These are phyloP conservation scores for Lithophane ornitopus DNA, from an alignment of 2,888 invertebrate species.

Conservation along the genomic window DNA sequence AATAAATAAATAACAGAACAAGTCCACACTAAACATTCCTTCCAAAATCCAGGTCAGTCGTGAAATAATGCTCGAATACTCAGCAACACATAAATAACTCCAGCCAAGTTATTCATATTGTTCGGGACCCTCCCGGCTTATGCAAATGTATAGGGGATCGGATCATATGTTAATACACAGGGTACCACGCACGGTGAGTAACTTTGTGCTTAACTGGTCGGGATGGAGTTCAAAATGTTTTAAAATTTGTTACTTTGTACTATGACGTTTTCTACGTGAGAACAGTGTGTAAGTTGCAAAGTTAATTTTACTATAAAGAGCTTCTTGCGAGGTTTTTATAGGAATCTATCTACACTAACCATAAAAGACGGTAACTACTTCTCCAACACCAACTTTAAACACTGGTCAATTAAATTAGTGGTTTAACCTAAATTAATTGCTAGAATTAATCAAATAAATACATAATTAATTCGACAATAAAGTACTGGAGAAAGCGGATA, in stretches of 20 bases:
- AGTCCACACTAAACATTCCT: slow-evolving; percentile 53
- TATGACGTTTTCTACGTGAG: not conserved
- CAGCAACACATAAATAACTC: slow-evolving; percentile 57
- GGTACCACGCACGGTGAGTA: slow-evolving; percentile 27
- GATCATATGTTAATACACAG: slow-evolving; percentile 53
- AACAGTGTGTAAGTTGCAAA: not conserved
- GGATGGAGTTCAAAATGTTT: slow-evolving; percentile 31
- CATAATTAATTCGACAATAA: slow-evolving; percentile 20
- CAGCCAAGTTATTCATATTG: slow-evolving; percentile 63
- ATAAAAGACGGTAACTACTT: not conserved
- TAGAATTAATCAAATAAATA: slow-evolving; percentile 1
- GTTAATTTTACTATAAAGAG: too few relatives aligned
- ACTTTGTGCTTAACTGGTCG: slow-evolving; percentile 12
- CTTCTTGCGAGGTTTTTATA: not conserved
- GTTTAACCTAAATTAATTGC: not conserved
- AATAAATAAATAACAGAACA: slow-evolving; percentile 19
- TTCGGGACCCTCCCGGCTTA: slow-evolving; percentile 50
- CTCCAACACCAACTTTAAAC: not conserved
- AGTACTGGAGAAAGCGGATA: not conserved
- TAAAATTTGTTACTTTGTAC: slow-evolving; percentile 3
- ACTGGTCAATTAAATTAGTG: not conserved
- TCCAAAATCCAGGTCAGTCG: slow-evolving; percentile 53
- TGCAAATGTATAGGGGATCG: slow-evolving; percentile 58
- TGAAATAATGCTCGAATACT: slow-evolving; percentile 53
- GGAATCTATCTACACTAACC: too few relatives aligned